Conservation (phyloP, 2,797 vertebrate species). For the Ctenopoma kingsleyae region DNA sequence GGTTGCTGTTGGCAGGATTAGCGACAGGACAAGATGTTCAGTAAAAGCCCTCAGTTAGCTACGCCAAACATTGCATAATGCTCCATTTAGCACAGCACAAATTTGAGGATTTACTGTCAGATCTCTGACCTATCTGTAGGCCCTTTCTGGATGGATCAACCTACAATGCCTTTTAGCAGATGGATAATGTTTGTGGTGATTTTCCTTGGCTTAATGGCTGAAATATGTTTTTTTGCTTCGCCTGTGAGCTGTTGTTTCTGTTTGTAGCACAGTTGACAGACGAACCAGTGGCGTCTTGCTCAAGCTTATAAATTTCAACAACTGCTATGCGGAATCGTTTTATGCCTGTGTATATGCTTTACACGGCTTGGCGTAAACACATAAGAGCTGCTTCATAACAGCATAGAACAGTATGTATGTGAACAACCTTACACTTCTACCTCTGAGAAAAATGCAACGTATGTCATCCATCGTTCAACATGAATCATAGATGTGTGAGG, state of each 20-base stretch:
- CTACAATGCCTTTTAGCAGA: conserved; percentile 74
- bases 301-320: conserved; percentile 26
- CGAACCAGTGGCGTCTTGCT: conserved; percentile 24
- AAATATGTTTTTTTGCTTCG: conserved; percentile 66
- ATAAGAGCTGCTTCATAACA: not conserved
- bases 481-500: conserved; percentile 37
- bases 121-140: conserved; percentile 75
- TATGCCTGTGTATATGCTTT: conserved; percentile 8
- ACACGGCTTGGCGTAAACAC: not conserved
- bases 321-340: not conserved
- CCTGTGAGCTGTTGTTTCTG: conserved; percentile 51
- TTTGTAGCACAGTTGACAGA: conserved; percentile 45
- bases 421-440: conserved; percentile 12
- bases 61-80: conserved; percentile 82
- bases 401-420: not conserved
- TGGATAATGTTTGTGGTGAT: conserved; percentile 74
- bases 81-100: conserved; percentile 81
- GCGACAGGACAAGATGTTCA: conserved; percentile 83
- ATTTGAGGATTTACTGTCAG: conserved; percentile 79
- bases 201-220: conserved; percentile 65
- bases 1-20: conserved; percentile 83
- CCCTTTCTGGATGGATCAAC: conserved; percentile 73
- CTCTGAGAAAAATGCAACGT: conserved; percentile 17
- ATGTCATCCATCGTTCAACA: conserved; percentile 47
- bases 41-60: conserved; percentile 73